phyloP scores from a whole-genome alignment of 2,797 vertebrate genomes.

The Emydoidea blandingii region DNA sequence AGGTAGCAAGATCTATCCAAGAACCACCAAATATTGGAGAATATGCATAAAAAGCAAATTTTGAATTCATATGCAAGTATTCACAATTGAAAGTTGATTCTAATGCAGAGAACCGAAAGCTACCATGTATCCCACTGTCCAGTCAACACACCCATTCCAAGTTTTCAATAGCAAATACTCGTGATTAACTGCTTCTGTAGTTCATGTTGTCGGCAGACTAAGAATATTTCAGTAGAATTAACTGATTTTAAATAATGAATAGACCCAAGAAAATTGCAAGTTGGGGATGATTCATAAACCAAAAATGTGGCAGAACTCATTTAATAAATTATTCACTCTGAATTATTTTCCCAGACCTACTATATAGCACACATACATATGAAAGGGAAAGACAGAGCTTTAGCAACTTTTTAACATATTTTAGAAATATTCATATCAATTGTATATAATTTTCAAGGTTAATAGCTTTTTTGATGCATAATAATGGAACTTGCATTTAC shows the following conservation, averaged over 20 bases:
- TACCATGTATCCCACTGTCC: fast-evolving
- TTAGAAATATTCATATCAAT: constrained; percentile 70
- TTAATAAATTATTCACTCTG: constrained; percentile 49
- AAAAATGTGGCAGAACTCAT: constrained; percentile 39
- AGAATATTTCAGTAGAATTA: constrained; percentile 47
- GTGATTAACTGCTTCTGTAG: neutral
- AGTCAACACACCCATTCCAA: fast-evolving
- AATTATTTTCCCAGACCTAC: constrained; percentile 46
- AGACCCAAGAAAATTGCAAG: constrained; percentile 1
- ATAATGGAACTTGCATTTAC: constrained; percentile 76
- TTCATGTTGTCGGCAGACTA: neutral
- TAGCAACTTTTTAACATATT: constrained; percentile 52
- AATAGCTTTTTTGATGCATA: constrained; percentile 75
- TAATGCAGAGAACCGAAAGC: neutral
- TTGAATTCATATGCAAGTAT: neutral
- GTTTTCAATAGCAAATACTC: neutral
- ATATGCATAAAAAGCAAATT: neutral
- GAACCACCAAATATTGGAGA: neutral
- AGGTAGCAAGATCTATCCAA: neutral
- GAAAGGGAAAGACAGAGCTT: constrained; percentile 37
- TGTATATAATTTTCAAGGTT: constrained; percentile 77
- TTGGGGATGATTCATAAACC: constrained; percentile 39
- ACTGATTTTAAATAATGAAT: constrained; percentile 40
- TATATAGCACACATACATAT: neutral
- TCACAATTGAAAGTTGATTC: neutral